Conservation (phyloP, 2,797 vertebrate species). For the Rhadinocentrus ornatus region DNA sequence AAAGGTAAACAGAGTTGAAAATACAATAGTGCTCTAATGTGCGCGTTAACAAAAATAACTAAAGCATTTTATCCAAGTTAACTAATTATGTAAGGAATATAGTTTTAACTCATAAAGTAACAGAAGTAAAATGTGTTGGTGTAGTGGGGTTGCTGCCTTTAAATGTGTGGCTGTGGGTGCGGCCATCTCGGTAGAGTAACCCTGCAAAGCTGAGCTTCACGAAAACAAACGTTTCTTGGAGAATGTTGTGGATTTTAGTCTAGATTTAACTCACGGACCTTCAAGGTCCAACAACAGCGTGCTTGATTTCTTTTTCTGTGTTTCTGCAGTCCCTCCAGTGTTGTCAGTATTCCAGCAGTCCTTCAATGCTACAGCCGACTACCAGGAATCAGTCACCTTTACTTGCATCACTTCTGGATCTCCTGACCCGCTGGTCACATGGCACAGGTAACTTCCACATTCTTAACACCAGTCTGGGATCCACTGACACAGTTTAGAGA, state of each 20-base stretch:
- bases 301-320: slow-evolving; percentile 11
- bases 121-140: too few species aligned
- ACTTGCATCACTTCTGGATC: slow-evolving; percentile 92
- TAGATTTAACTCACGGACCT: background rate
- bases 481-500: background rate
- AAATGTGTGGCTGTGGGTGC: too few species aligned
- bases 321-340: slow-evolving; percentile 88
- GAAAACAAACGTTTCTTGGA: background rate
- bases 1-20: too few species aligned
- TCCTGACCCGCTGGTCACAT: slow-evolving; percentile 91
- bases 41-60: too few species aligned
- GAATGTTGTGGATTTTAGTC: slow-evolving; percentile 12
- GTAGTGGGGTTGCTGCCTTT: too few species aligned
- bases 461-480: background rate
- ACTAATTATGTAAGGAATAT: too few species aligned
- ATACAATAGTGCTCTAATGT: too few species aligned
- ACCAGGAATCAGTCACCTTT: slow-evolving; percentile 91
- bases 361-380: slow-evolving; percentile 96
- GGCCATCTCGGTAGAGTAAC: too few species aligned
- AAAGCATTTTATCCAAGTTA: too few species aligned
- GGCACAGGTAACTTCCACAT: slow-evolving; percentile 87
- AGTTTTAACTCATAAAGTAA: too few species aligned
- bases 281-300: background rate
- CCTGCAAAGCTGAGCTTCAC: slow-evolving; percentile 3
- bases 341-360: slow-evolving; percentile 90